Evolutionary conservation across 2,888 invertebrate species (phyloP).

Genomic region (Syritta pipiens): DNA sequence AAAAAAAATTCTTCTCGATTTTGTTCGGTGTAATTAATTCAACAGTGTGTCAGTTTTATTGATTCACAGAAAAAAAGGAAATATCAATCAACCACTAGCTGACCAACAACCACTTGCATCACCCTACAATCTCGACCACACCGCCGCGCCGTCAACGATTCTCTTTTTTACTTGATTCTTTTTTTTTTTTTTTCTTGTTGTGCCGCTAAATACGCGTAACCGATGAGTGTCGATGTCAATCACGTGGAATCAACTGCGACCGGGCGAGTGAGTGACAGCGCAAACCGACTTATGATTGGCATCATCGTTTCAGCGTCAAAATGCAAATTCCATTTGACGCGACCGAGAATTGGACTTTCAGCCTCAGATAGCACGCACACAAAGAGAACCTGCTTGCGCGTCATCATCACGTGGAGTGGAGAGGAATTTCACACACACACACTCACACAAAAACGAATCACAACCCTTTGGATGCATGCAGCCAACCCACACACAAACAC

Average conservation of each 20-base stretch:
- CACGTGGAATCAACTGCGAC: conserved; percentile 63
- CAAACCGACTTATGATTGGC: conserved; percentile 65
- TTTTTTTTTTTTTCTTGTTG: no score
- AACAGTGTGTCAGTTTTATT: no score
- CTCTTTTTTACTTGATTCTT: conserved; percentile 16
- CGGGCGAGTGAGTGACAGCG: conserved; percentile 53
- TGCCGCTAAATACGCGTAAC: conserved; percentile 64
- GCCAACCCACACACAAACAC: conserved; percentile 6
- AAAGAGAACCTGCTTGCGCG: no score
- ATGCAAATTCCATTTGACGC: conserved; percentile 55
- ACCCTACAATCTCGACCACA: conserved; percentile 26
- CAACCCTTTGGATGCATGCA: conserved; percentile 38
- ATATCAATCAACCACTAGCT: neutral
- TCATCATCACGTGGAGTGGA: conserved; percentile 11
- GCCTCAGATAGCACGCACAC: neutral
- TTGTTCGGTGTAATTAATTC: no score
- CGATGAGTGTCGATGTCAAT: conserved; percentile 70
- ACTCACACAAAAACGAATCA: conserved; percentile 1
- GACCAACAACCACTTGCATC: neutral
- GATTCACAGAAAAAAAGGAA: no score
- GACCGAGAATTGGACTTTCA: conserved; percentile 9
- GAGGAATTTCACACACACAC: conserved; percentile 5
- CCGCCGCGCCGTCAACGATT: neutral
- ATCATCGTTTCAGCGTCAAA: conserved; percentile 63
- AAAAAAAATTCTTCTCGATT: no score